Base-by-base conservation (phyloP, 2,113 vertebrate species). In the Amphiprion ocellaris region DNA sequence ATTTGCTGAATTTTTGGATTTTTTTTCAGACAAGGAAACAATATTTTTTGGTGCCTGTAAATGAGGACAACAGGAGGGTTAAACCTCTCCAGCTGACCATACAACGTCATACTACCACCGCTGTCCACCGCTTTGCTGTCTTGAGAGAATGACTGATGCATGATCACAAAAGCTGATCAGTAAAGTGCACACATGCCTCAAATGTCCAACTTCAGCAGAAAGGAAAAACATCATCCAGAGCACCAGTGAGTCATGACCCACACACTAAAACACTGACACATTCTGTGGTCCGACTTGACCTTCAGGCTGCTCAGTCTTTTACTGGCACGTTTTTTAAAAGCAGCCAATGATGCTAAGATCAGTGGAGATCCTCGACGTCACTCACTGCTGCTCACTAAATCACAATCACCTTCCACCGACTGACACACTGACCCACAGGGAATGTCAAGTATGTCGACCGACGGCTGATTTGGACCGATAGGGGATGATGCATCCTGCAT, bases 31-130 rank as follows among this genome's bases (percentile, higher is more conserved):
- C 24, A 26, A 26, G 24, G 24, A 26, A 26, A n/a, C n/a, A n/a
- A n/a, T n/a, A n/a, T n/a, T n/a, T n/a, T n/a, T n/a, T n/a, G n/a
- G n/a, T n/a, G n/a, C n/a, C n/a, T n/a, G n/a, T n/a, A n/a, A n/a
- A n/a, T n/a, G n/a, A n/a, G n/a, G n/a, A n/a, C n/a, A n/a, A n/a
- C n/a, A n/a, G n/a, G n/a, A n/a, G 24, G 24, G 54, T 64, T 77
- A 76, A 90, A 86, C 81, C 62, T 83, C 85, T 90, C 84, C 86
- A 87, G 86, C 83, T 79, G 74, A 87, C 82, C 44, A 28, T 46
- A 79, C n/a, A 44, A 89, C 83, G 87, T 92, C 85, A 88, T 88
- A 75, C 82, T 69, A 76, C 73, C 71, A 55, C 55, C 55, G 30
- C 72, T 76, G 69, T 88, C 77, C 76, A 26, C 24, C 24, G 24